phyloP scores from a whole-genome alignment of 2,888 invertebrate species.

The Hofmannophila pseudospretella region DNA sequence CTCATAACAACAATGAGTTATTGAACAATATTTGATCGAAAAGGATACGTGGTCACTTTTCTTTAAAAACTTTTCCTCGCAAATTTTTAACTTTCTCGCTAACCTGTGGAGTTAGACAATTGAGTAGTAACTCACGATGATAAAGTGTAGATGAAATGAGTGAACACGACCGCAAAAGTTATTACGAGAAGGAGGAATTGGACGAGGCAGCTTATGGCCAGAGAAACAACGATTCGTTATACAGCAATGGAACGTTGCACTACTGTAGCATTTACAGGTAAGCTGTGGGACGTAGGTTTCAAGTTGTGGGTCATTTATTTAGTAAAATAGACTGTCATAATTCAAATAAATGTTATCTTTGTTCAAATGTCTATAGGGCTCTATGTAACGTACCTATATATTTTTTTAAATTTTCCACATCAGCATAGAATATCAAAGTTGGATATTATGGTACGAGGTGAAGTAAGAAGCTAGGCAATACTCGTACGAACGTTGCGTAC shows the following conservation, averaged over 20 bases:
- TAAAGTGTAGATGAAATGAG: constrained; percentile 45
- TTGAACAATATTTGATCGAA: constrained; percentile 46
- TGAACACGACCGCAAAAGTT: constrained; percentile 55
- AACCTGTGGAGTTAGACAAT: too few species aligned
- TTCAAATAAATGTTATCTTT: too few species aligned
- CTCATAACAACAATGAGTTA: constrained; percentile 61
- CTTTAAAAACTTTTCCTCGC: constrained; percentile 6
- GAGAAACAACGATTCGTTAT: constrained; percentile 68
- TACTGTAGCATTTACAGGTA: constrained; percentile 79
- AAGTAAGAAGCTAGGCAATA: background rate
- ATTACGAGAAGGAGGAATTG: constrained; percentile 51
- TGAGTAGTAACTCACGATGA: background rate
- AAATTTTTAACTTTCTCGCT: constrained; percentile 9
- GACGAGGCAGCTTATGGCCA: constrained; percentile 56
- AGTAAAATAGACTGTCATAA: too few species aligned
- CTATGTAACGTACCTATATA: too few species aligned
- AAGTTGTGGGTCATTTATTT: too few species aligned
- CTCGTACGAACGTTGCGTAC: background rate
- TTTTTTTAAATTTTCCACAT: too few species aligned
- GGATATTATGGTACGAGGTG: too few species aligned
- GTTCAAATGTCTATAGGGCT: too few species aligned
- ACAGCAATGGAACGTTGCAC: constrained; percentile 77
- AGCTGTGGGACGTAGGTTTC: background rate
- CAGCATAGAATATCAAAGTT: too few species aligned
- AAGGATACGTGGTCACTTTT: constrained; percentile 29